These are phyloP conservation scores for Hyperoplus lanceolatus DNA, from an alignment of 2,797 vertebrate genomes.

Conservation along the genomic window DNA sequence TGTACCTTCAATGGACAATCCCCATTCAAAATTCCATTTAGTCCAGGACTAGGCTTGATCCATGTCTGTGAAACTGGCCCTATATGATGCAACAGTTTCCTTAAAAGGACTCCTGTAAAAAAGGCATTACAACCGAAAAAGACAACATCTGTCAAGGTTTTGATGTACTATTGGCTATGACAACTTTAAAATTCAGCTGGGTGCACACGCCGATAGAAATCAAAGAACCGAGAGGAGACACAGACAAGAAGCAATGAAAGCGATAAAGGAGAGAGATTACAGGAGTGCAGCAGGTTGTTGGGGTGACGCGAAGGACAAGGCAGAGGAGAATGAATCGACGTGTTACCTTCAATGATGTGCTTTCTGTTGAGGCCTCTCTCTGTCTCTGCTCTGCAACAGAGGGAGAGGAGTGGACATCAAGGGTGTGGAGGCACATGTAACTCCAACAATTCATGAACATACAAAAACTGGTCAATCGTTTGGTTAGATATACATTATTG, in stretches of 20 bases:
- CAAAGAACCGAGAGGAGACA: conserved; percentile 27
- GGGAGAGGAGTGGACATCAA: conserved; percentile 42
- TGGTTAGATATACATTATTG: background rate
- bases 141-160: conserved; percentile 14
- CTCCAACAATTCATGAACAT: background rate
- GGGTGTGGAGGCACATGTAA: conserved; percentile 5
- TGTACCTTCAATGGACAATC: no score
- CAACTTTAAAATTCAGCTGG: conserved; percentile 37
- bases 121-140: conserved; percentile 30
- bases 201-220: conserved; percentile 31
- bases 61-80: no score
- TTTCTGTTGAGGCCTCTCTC: conserved; percentile 97
- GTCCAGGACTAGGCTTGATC: no score
- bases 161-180: background rate
- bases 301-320: conserved; percentile 69
- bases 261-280: conserved; percentile 63
- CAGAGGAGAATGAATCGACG: conserved; percentile 50
- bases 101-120: conserved; percentile 26
- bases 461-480: background rate
- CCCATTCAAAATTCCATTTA: no score
- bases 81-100: conserved; percentile 9
- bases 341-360: conserved; percentile 97
- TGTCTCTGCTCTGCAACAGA: conserved; percentile 92
- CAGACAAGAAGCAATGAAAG: conserved; percentile 26
- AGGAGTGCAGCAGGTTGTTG: conserved; percentile 35